Conservation (phyloP, 2,888 invertebrate species). For the Metalampra italica region DNA sequence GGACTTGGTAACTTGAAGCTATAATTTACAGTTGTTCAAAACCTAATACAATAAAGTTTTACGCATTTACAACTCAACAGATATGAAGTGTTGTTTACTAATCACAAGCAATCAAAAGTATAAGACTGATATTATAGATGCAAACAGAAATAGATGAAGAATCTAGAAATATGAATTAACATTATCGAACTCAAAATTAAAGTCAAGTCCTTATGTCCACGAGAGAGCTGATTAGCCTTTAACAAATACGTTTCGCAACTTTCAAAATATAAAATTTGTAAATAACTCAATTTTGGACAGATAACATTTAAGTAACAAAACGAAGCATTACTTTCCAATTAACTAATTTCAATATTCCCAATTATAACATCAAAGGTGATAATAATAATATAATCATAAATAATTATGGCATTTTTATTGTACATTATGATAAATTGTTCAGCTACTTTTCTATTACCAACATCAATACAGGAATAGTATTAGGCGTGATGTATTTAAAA, state of each 20-base stretch:
- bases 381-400: slow-evolving; percentile 2
- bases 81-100: too few relatives aligned
- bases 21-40: neutral
- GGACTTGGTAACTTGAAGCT: neutral
- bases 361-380: slow-evolving; percentile 13
- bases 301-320: slow-evolving; percentile 45
- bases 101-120: too few relatives aligned
- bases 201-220: neutral
- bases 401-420: slow-evolving; percentile 49
- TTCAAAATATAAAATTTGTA: slow-evolving; percentile 6
- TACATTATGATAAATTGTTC: slow-evolving; percentile 27
- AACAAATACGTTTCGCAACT: neutral
- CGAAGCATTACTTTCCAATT: slow-evolving; percentile 5
- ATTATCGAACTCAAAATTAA: neutral
- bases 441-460: slow-evolving; percentile 14
- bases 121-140: too few relatives aligned
- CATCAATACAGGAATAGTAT: slow-evolving; percentile 25
- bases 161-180: too few relatives aligned
- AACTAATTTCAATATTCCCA: slow-evolving; percentile 12
- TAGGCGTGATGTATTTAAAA: slow-evolving; percentile 45
- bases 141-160: too few relatives aligned
- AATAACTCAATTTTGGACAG: slow-evolving; percentile 39
- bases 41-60: neutral
- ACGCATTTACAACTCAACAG: too few relatives aligned
- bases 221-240: neutral